Conservation (phyloP, 2,113 vertebrate genomes). For the Gavialis gangeticus region DNA sequence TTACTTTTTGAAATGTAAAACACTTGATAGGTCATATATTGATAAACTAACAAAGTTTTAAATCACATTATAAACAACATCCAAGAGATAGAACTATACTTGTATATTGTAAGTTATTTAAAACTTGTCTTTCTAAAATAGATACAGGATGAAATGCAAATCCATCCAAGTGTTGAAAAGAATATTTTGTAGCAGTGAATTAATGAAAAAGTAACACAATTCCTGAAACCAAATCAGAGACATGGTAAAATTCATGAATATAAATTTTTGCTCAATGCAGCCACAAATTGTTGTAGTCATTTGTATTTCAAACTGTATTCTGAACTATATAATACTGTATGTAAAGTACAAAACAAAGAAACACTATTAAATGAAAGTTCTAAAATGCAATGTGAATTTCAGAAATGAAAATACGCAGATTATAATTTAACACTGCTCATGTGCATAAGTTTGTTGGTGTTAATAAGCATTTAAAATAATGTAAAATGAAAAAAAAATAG, state of each 20-base stretch:
- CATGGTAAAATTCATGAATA: constrained; percentile 19
- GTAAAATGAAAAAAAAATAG: neutral
- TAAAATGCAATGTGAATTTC: neutral
- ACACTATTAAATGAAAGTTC: neutral
- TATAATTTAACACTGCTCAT: neutral
- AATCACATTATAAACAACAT: too few species aligned
- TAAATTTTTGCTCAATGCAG: constrained; percentile 36
- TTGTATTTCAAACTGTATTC: neutral
- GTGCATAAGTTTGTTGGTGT: neutral
- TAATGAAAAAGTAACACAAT: constrained; percentile 39
- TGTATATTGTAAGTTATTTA: neutral
- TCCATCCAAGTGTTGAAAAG: neutral
- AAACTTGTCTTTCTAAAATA: neutral
- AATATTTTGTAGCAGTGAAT: neutral
- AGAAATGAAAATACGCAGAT: neutral
- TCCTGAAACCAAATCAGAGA: constrained; percentile 28
- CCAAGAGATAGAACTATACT: neutral
- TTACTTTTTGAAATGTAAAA: too few species aligned
- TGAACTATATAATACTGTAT: neutral
- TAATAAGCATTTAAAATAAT: neutral
- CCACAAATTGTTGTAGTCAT: constrained; percentile 23
- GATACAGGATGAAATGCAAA: neutral
- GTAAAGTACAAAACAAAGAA: neutral
- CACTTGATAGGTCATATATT: too few species aligned
- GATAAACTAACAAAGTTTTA: too few species aligned